Evolutionary conservation across 2,888 invertebrate species (phyloP), one percentile per base, ranked within the genome.

Genomic region (Crocallis elinguaria): DNA sequence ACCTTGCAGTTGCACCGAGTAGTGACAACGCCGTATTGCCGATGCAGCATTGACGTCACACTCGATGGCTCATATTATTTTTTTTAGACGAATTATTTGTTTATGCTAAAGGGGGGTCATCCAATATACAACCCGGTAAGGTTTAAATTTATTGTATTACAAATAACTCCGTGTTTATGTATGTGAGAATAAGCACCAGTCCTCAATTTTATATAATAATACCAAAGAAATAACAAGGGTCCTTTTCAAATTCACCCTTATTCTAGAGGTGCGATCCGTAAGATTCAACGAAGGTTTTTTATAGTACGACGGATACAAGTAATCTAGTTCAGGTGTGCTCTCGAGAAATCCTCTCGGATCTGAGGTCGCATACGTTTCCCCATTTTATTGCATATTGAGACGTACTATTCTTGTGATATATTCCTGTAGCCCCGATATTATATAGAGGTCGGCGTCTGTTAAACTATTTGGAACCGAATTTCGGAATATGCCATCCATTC

Each of bases 381-480:
- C 71, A 77, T 85, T 90, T 90, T 89, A 89, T 88, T 88, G 88
- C 87, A 87, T 89, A 89, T 90, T 91, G 90, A 88, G 86, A 87
- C 84, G 84, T 86, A 86, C 75, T 84, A 79, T 85, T 79, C 81
- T 63, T 77, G 70, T 85, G 85, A 85, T 84, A 83, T 83, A 85
- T 85, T 77, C 73, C 67, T 67, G 67, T 66, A 60, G 66, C 57
- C 67, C 66, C 73, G 62, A 71, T 77, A 73, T 82, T 80, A 83
- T 76, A 79, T 74, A 70, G 73, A 75, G 75, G 73, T 71, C 71
- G 70, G 65, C 63, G 50, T 55, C 69, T 73, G 76, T 78, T 75
- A 77, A 80, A 80, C 79, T 75, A 80, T 84, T 82, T 71, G 66
- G 66, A 67, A 63, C 65, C 62, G 64, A 70, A 70, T 71, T 70